phyloP scores from a whole-genome alignment of 2,888 invertebrate species.

The Parnassius smintheus region DNA sequence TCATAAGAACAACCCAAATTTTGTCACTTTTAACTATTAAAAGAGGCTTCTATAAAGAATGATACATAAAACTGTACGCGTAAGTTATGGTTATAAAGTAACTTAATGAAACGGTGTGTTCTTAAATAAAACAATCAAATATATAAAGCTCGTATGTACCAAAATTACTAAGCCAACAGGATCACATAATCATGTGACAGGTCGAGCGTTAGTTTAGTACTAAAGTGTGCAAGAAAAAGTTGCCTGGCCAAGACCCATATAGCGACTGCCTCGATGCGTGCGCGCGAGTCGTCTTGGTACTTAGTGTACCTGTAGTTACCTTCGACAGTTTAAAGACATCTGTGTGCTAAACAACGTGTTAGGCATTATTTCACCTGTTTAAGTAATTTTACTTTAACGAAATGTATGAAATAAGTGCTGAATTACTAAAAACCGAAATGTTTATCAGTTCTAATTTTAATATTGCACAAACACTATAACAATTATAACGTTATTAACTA shows the following conservation, averaged over 20 bases:
- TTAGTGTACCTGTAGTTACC: slow-evolving; percentile 38
- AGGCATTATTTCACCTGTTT: slow-evolving; percentile 24
- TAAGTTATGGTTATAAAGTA: too few relatives aligned
- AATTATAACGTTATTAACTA: too few relatives aligned
- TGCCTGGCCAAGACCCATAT: slow-evolving; percentile 81
- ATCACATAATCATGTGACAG: slow-evolving; percentile 61
- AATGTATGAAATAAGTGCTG: neutral
- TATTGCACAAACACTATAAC: too few relatives aligned
- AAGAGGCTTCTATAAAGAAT: too few relatives aligned
- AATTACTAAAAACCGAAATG: neutral
- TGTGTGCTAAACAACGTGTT: slow-evolving; percentile 33
- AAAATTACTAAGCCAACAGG: slow-evolving; percentile 46
- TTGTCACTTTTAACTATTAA: too few relatives aligned
- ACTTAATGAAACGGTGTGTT: too few relatives aligned
- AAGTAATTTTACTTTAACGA: neutral
- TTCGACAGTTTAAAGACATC: slow-evolving; percentile 43
- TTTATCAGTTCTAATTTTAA: too few relatives aligned
- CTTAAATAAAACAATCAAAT: slow-evolving; percentile 13
- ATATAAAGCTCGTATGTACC: slow-evolving; percentile 17
- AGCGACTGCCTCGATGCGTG: slow-evolving; percentile 52
- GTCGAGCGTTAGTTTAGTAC: slow-evolving; percentile 57
- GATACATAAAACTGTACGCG: too few relatives aligned
- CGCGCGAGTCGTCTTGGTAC: slow-evolving; percentile 63
- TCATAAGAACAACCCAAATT: too few relatives aligned
- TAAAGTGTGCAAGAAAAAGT: slow-evolving; percentile 75